These are phyloP conservation scores for Eristalis arbustorum DNA, from an alignment of 2,888 invertebrate genomes.

Conservation along the genomic window DNA sequence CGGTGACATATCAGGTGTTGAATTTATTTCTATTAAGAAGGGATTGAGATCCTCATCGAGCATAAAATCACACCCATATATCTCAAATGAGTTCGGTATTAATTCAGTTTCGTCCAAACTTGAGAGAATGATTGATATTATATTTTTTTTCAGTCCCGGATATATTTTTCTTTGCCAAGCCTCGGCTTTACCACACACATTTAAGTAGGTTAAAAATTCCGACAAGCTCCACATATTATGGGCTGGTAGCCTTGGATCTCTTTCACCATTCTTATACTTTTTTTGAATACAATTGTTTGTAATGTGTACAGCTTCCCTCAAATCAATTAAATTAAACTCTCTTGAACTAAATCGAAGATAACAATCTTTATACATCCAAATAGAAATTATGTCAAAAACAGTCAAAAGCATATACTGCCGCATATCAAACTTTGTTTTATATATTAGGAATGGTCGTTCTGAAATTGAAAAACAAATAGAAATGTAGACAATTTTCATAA, in stretches of 20 bases:
- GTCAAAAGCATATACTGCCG: constrained; percentile 92
- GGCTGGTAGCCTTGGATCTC: constrained; percentile 85
- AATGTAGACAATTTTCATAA: neutral
- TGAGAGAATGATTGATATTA: constrained; percentile 89
- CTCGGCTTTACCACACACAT: constrained; percentile 79
- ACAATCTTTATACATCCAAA: constrained; percentile 93
- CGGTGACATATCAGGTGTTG: constrained; percentile 90
- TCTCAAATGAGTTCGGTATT: constrained; percentile 89
- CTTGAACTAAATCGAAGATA: constrained; percentile 93
- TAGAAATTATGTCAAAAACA: constrained; percentile 86
- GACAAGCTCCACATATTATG: constrained; percentile 93
- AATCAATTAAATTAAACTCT: constrained; percentile 88
- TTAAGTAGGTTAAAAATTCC: constrained; percentile 85
- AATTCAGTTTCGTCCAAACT: constrained; percentile 87
- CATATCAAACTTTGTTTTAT: constrained; percentile 94
- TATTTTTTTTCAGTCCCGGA: constrained; percentile 91
- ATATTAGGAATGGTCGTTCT: constrained; percentile 91
- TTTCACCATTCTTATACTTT: constrained; percentile 82
- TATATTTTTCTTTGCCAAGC: constrained; percentile 88
- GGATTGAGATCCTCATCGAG: constrained; percentile 91
- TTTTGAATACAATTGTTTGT: constrained; percentile 94
- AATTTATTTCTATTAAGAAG: constrained; percentile 96
- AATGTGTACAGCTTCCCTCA: constrained; percentile 92
- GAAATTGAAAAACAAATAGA: constrained; percentile 68
- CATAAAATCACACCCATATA: constrained; percentile 96